A percentile compares a stretch with the other conserved stretches of the same genome.
phyloP scores from a whole-genome alignment of 2,888 invertebrate species.

The Endotricha flammealis region DNA sequence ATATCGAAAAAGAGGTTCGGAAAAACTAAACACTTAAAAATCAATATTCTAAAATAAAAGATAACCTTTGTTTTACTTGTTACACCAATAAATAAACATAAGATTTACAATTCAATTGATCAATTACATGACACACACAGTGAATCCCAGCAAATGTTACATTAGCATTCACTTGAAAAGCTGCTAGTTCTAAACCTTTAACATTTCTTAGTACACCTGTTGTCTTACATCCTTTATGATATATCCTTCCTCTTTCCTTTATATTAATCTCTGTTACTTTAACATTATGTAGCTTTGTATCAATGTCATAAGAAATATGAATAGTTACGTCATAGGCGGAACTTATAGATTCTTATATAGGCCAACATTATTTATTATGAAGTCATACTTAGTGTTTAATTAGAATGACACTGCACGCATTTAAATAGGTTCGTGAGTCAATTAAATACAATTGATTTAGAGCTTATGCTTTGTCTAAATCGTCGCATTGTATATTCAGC shows the following conservation, averaged over 20 bases:
- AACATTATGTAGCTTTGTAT: not conserved
- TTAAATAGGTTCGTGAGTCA: not conserved
- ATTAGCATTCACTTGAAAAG: not conserved
- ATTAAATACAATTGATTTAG: not conserved
- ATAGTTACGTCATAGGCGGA: not conserved
- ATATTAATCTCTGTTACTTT: not conserved
- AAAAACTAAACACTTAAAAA: too few relatives aligned
- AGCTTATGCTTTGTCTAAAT: too few relatives aligned
- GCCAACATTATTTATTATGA: conserved; percentile 1
- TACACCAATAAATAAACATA: not conserved
- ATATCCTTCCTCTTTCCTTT: not conserved
- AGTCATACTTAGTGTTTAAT: not conserved
- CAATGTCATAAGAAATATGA: not conserved
- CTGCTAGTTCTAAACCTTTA: not conserved
- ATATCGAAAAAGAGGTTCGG: too few relatives aligned
- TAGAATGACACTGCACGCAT: not conserved
- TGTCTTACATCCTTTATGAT: not conserved
- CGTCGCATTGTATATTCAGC: conserved; percentile 7
- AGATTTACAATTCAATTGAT: not conserved
- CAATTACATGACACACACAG: not conserved
- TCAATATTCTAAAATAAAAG: too few relatives aligned
- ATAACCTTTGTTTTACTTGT: too few relatives aligned
- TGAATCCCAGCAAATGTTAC: not conserved
- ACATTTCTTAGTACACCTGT: conserved; percentile 1
- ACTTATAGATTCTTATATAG: not conserved